Conservation (phyloP, 2,888 invertebrate species). For the Carterocephalus palaemon region DNA sequence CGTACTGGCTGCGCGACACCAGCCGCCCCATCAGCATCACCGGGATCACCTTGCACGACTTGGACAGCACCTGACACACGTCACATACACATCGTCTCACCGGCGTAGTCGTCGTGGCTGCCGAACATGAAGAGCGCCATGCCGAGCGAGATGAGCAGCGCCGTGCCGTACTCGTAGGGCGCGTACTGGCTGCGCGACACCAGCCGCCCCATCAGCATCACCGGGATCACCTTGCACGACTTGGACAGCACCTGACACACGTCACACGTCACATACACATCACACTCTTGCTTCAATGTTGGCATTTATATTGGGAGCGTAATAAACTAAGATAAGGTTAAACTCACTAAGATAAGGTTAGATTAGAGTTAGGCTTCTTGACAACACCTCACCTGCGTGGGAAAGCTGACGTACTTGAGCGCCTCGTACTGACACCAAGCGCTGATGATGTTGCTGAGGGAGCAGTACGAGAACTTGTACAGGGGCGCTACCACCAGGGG, state of each 20-base stretch:
- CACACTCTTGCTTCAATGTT: too few relatives aligned
- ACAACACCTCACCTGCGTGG: slow-evolving; percentile 89
- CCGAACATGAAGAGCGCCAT: slow-evolving; percentile 95
- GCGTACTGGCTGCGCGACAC: slow-evolving; percentile 92
- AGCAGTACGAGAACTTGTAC: slow-evolving; percentile 96
- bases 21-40: too few relatives aligned
- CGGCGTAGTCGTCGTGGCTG: slow-evolving; percentile 81
- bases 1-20: too few relatives aligned
- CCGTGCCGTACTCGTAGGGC: slow-evolving; percentile 94
- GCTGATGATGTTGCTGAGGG: slow-evolving; percentile 97
- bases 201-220: slow-evolving; percentile 98
- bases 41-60: too few relatives aligned
- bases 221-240: slow-evolving; percentile 98
- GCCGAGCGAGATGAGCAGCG: slow-evolving; percentile 92
- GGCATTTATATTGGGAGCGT: too few relatives aligned
- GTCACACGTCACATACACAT: too few relatives aligned
- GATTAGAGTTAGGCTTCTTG: too few relatives aligned
- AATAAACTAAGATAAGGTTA: too few relatives aligned
- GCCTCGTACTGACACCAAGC: slow-evolving; percentile 99
- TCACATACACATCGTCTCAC: too few relatives aligned
- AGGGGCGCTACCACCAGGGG: slow-evolving; percentile 89
- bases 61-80: too few relatives aligned
- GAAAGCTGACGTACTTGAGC: slow-evolving; percentile 98
- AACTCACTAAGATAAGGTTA: too few relatives aligned
- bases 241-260: slow-evolving; percentile 88